Evolutionary conservation across 1,140 invertebrate genomes (phyloP).

Genomic region (Holcopasites calliopsidis): DNA sequence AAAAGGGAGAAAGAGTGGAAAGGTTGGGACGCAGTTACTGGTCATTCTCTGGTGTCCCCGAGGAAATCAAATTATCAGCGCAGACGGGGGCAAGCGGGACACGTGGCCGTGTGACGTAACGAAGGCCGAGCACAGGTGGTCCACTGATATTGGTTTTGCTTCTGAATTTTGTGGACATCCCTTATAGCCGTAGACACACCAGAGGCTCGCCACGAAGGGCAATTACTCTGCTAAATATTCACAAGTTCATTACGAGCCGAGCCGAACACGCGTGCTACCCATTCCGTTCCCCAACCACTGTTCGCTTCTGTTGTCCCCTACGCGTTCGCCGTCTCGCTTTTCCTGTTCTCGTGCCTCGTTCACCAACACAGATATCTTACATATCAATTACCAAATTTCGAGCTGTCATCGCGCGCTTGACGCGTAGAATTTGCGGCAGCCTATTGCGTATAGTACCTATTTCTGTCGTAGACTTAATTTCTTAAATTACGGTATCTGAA

Average conservation of each 20-base stretch:
- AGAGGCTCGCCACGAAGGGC: slow-evolving; percentile 69
- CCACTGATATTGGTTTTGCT: slow-evolving; percentile 65
- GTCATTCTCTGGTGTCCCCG: slow-evolving; percentile 37
- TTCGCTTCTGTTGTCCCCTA: neutral
- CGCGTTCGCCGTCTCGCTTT: neutral
- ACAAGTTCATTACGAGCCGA: slow-evolving; percentile 78
- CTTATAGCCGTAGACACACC: slow-evolving; percentile 42
- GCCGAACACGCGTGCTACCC: slow-evolving; percentile 57
- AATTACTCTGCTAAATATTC: slow-evolving; percentile 79
- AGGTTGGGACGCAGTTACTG: slow-evolving; percentile 23
- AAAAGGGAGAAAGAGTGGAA: neutral
- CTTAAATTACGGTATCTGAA: no score
- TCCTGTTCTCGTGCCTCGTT: neutral
- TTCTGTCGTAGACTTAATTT: no score
- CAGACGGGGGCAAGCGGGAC: slow-evolving; percentile 16
- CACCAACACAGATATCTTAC: neutral
- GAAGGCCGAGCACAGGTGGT: slow-evolving; percentile 61
- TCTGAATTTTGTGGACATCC: slow-evolving; percentile 61
- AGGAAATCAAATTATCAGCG: slow-evolving; percentile 65
- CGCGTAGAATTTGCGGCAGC: no score
- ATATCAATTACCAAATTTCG: neutral
- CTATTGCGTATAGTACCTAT: no score
- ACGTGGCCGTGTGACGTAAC: slow-evolving; percentile 48
- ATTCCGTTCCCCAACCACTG: slow-evolving; percentile 38
- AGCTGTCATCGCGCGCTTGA: no score